Base-by-base conservation (phyloP, 2,888 invertebrate genomes). In the Clunio marinus region DNA sequence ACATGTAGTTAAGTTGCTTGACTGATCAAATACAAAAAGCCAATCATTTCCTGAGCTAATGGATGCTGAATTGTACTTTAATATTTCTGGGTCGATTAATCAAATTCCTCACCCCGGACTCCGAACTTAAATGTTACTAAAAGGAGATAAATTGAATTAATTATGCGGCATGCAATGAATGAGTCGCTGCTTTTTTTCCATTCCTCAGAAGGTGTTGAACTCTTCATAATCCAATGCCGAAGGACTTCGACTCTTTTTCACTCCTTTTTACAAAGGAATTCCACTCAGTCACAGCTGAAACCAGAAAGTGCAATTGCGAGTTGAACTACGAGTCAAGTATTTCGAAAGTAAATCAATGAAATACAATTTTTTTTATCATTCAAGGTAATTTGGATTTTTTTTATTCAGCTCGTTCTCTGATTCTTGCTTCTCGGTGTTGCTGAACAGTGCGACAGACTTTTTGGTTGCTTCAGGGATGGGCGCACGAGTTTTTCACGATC, bases 351-450 rank as follows among this genome's bases (percentile, higher is more conserved):
- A 60, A 60, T 60, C 60, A 22, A 35, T 37, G 41, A n/a, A 37
- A 27, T 13, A 22, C 32, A 4, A 32, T 7, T 20, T 35, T 60
- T 60, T 51, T 51, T 51, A 51, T 20, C 28, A 20, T 22, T 37
- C 60, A 60, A 60, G 60, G 60, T 20, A 41, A 10, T 60, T 60
- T 20, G 24, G 60, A 37, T 57, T 57, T 60, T 60, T 2, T 60
- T 60, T 35, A 22, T 5, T 35, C 22, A 1, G 15, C 20, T 28
- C 35, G n/a, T 25, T 27, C 7, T 27, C 10, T 32, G 5, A 10
- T 32, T 7, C 10, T 7, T 32, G 32, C 4, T 32, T 41, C n/a
- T n/a, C 10, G 10, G 3, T 7, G 20, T 17, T 20, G 20, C 17
- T 51, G 10, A 41, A 51, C 51, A 37, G n/a, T 7, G 1, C 20